These are phyloP conservation scores for Globia sparganii DNA, from an alignment of 2,888 invertebrate genomes.

Conservation along the genomic window DNA sequence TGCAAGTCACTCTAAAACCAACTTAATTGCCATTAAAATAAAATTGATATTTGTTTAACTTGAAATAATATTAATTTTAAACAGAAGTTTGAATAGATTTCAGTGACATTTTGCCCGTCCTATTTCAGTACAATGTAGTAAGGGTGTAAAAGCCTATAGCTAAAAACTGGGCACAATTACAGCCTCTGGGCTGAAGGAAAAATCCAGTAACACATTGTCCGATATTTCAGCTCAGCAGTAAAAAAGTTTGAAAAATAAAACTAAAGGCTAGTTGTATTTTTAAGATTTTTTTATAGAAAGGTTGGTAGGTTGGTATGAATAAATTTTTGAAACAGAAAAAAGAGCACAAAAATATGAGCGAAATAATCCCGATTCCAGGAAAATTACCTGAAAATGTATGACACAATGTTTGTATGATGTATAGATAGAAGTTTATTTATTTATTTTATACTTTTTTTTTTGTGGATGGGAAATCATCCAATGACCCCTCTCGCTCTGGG, in stretches of 20 bases:
- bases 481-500: too few relatives aligned
- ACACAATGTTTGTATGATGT: background rate
- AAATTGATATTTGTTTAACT: too few relatives aligned
- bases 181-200: too few relatives aligned
- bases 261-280: background rate
- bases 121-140: background rate
- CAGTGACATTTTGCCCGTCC: background rate
- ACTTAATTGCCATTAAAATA: too few relatives aligned
- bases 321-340: background rate
- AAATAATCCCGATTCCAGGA: too few relatives aligned
- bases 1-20: too few relatives aligned
- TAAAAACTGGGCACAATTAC: background rate
- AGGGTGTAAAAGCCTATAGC: background rate
- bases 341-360: background rate
- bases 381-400: background rate
- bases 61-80: too few relatives aligned
- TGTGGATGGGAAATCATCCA: too few relatives aligned
- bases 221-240: background rate
- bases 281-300: background rate
- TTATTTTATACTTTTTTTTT: too few relatives aligned
- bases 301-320: background rate
- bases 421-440: background rate
- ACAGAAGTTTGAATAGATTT: too few relatives aligned
- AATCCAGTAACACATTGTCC: background rate
- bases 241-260: too few relatives aligned